Base-by-base conservation (phyloP, 2,888 invertebrate genomes). In the Tachina grossa region DNA sequence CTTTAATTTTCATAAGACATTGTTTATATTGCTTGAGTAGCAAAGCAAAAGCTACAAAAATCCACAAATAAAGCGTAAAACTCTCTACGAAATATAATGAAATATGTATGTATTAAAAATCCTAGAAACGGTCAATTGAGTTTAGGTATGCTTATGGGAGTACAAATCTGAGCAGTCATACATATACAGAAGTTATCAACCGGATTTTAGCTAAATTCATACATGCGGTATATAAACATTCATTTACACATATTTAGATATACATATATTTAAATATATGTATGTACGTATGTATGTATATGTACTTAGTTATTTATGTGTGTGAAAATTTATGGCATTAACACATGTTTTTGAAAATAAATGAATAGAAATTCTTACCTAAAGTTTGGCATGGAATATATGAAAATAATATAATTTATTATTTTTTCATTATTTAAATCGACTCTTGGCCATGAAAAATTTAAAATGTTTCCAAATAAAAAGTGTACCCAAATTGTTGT, bases 51-150 rank as follows among this genome's bases (percentile, higher is more conserved):
- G 9, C 14, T 45, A 55, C 2, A 49, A 31, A 14, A 76, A 55
- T 47, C 11, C 41, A 16, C 16, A 76, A 11, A 13, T 31, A 41
- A 68, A 45, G 39, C 74, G 13, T 75, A 53, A 69, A 49, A 66
- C 45, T 68, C 9, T 41, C 10, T 16, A 16, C 10, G n/a, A 19
- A 31, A 45, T 14, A 13, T 59, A 77, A 83, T 45, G 16, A 65
- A 59, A 63, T 31, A 31, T 31, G 31, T 51, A 65, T 69, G 31
- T 51, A 65, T 69, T 77, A 59, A 11, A 9, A 31, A 43, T 22
- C 43, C 43, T 49, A 41, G n/a, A 51, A 49, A 31, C 19, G 16
- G 41, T 51, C 41, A 59, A 59, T n/a, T 49, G 65, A 2, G n/a
- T 66, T 66, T 14, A 61, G 51, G 39, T 61, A 55, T 45, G 22